These are phyloP conservation scores for Eleutherodactylus coqui DNA, from an alignment of 2,797 vertebrate species.

Conservation along the genomic window DNA sequence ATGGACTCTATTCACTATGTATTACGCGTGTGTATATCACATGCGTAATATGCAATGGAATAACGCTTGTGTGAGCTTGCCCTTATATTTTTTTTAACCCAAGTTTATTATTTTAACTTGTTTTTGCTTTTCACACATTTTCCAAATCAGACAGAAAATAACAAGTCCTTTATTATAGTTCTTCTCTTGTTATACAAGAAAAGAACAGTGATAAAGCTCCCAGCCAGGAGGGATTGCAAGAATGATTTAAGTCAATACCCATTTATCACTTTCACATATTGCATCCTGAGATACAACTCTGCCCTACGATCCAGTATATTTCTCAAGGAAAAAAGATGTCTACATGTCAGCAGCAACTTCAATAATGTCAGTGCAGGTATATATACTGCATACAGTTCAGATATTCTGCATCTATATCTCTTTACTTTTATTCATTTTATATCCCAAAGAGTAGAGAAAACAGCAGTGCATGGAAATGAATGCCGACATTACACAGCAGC, in stretches of 20 bases:
- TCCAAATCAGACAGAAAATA: not conserved
- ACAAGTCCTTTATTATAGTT: not conserved
- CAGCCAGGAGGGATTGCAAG: not conserved
- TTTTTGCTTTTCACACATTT: not conserved
- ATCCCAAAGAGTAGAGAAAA: not conserved
- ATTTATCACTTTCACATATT: slow-evolving; percentile 25
- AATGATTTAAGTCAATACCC: not conserved
- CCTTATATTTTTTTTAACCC: no score
- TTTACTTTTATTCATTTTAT: not conserved
- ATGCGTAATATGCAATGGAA: no score
- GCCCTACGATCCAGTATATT: not conserved
- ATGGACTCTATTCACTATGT: no score
- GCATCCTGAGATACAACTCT: not conserved
- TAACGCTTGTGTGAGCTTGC: no score
- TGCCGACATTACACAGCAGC: not conserved
- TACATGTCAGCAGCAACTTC: not conserved
- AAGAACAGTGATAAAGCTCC: not conserved
- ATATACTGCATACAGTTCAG: not conserved
- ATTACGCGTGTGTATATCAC: no score
- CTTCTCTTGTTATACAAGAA: not conserved
- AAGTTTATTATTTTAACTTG: not conserved
- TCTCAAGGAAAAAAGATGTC: not conserved
- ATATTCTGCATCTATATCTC: not conserved
- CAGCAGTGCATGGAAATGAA: not conserved
- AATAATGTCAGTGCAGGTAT: not conserved